Base-by-base conservation (phyloP, 2,888 invertebrate species). In the Xylophagus ater region DNA sequence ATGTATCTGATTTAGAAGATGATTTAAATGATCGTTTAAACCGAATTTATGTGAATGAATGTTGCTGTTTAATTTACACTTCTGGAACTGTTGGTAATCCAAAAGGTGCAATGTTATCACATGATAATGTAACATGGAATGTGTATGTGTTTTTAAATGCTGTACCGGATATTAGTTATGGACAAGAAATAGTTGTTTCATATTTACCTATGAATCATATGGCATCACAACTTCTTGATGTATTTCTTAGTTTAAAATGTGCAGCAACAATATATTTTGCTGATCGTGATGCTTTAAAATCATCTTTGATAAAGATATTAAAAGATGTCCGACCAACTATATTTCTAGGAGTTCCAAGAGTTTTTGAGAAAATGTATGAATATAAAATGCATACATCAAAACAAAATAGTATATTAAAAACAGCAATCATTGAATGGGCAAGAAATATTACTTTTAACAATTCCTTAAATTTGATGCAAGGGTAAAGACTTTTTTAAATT, bases 81-180 rank as follows among this genome's bases (percentile, higher is more conserved):
- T 88, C 88, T 0, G 89, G 89, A 17, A 90, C 89, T 0, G 78
- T 85, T 38, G 88, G 88, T 10, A 73, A 79, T 49, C 89, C 92
- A 7, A 93, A 93, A 62, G 92, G 83, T 3, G 92, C 87, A 15
- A 93, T 93, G 93, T 58, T 93, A 45, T 81, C 79, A 35, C 93
- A 93, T 58, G 93, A 93, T 65, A 88, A 82, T 60, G 59, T 92
- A 12, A 71, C 80, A 2, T 80, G 74, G 67, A 73, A 79, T 52
- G 71, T 78, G 1, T 62, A 66, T 43, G 53, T 66, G 0, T 65
- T 79, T 21, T 54, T 64, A 2, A 65, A 69, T 24, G 58, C 69
- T n/a, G 58, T 74, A 19, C 45, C 56, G 5, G 65, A 72, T 30
- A 49, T 78, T 24, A 59, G 61, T 41, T 65, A 69, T 1, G 72